Base-by-base conservation (phyloP, 2,113 vertebrate genomes). In the Lophura nycthemera region DNA sequence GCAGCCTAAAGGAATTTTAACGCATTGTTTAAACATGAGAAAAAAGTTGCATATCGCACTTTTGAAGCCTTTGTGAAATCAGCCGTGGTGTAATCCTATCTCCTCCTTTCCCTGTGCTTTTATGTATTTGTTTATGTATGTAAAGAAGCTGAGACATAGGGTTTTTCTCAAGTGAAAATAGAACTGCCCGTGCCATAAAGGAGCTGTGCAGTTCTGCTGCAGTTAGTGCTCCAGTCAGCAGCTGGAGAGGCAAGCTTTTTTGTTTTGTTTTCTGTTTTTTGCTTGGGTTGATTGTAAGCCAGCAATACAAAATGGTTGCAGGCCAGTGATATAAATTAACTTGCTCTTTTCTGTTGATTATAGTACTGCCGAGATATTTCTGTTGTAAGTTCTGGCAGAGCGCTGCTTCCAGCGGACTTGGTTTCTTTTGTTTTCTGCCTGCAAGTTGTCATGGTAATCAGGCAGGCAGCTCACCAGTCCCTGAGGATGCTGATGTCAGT, bases 341-440 rank as follows among this genome's bases (percentile, higher is more conserved):
- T 91, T 29, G 7, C 56, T 92, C 71, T 91, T 92, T 91, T 87
- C 48, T 84, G 66, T 76, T 92, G 93, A 92, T 96, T 83, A 63
- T 92, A 89, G 91, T 95, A 94, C 89, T 95, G 91, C 81, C 1
- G 59, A 92, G 92, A 84, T 92, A 93, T 79, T 94, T 95, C 80
- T 32, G 89, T 93, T 93, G 48, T 13, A 40, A 32, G 10, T 79
- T 85, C 89, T 94, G 89, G 74, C 71, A 80, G 81, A 50, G 83
- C 1, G 2, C 16, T 15, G 60, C 40, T 92, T 81, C 64, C 69
- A 45, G 8, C 0, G 4, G 3, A 1, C 88, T 30, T 34, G 50
- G 21, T 87, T 84, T 84, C 83, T 90, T 95, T 92, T 94, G 74
- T 91, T 87, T 54, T 91, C 91, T 89, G 78, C 45, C 48, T 92